Evolutionary conservation across 2,888 invertebrate species (phyloP), one percentile per base, ranked within the genome.

Genomic region (Ceratothoa steindachneri): DNA sequence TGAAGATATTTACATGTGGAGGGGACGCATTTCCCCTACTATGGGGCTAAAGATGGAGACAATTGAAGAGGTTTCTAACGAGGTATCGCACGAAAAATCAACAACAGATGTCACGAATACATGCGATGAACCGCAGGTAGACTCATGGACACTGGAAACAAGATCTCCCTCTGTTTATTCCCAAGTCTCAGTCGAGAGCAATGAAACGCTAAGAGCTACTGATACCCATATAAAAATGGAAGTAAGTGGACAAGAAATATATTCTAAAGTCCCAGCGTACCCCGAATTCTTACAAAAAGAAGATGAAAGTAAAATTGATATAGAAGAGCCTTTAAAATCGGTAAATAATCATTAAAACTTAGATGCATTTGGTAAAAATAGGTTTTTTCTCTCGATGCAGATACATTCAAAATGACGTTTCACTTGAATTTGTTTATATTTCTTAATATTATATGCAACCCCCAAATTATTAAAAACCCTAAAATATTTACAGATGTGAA

Each of bases 281-380:
- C 5, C 41, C 15, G 41, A 41, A 5, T 15, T 15, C 15, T 22
- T 60, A 60, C n/a, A 60, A n/a, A 60, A 60, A 12, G 60, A 60
- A 60, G 60, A 60, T 60, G 60, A 60, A 60, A 24, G 60, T 60
- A 12, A 24, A 12, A 12, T 24, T 60, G 24, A 60, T 60, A 12
- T 60, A 1, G 22, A 60, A 24, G 60, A 60, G 60, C 19, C 60
- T 24, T 24, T 60, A 60, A 24, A 60, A 60, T 60, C 60, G 60
- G 60, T 60, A 60, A 60, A 60, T 60, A 60, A 60, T 60, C n/a
- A 60, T 2, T 51, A 51, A 51, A 51, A n/a, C 15, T 51, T 51
- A 51, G 52, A 19, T 51, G 52, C 52, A n/a, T 51, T 51, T n/a
- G n/a, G 52, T 19, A 51, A 19, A 19, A 19, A 51, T 51, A n/a